Evolutionary conservation across 2,113 vertebrate genomes (phyloP).

Genomic region (Rattus norvegicus): GRCr8 NC_086029.1:32790501-32791000

Average conservation of each 20-base stretch:
- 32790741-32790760: not conserved
- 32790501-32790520: not conserved
- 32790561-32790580: not conserved
- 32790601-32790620: not conserved
- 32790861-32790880: not conserved
- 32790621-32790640: not conserved
- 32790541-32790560: not conserved
- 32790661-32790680: fast-evolving
- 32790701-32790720: not conserved
- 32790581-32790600: not conserved
- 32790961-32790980: not conserved
- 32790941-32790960: not conserved
- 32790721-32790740: not conserved
- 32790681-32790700: not conserved
- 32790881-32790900: not conserved
- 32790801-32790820: not conserved
- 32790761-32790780: not conserved
- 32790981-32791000: not conserved
- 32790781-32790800: not conserved
- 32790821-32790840: not conserved
- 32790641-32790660: not conserved
- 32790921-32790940: not conserved
- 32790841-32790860: not conserved
- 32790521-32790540: constrained; percentile 18
- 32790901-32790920: not conserved